Base-by-base conservation (phyloP, 2,113 vertebrate species). In the Typhlomys cinereus region DNA sequence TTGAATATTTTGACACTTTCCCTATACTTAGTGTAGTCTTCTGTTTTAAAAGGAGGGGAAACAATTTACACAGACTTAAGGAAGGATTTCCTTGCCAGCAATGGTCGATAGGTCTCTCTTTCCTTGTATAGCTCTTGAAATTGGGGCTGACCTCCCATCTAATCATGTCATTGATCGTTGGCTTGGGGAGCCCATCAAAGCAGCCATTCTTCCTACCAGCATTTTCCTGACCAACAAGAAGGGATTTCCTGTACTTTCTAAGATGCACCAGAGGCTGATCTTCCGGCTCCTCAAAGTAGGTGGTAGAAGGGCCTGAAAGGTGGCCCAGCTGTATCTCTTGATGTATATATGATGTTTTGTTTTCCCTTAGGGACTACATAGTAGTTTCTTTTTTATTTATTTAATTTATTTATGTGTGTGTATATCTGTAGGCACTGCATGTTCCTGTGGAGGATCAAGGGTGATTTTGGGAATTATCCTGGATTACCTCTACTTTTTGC, bases 211-310 rank as follows among this genome's bases (percentile, higher is more conserved):
- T 23, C 98, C 99, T 62, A 99, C 99, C 88, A 98, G 96, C 97
- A 98, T 99, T 97, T 99, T 99, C 96, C 96, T 99, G 59, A 99
- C 99, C 61, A 99, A 99, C 97, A 99, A 99, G 97, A 99, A 99
- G 96, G 99, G 99, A 48, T 99, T 99, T 95, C 99, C 99, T 18
- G 99, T 99, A 67, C 97, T 99, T 75, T 99, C 99, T 4, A 99
- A 99, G 96, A 97, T 98, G 82, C 99, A 99, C 93, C 99, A 99
- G 96, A 97, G 98, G 75, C 97, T 99, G 39, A 98, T 99, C 96
- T 99, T 99, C 96, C 98, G 98, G 59, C 98, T 99, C 18, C 99
- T 99, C 90, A 99, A 99, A 98, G 99, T 99, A 90, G 4, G 92
- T 94, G 54, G 66, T 71, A 21, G 41, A 76, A 78, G 44, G 31